Conservation (phyloP, 2,797 vertebrate genomes). For the Picus viridis region DNA sequence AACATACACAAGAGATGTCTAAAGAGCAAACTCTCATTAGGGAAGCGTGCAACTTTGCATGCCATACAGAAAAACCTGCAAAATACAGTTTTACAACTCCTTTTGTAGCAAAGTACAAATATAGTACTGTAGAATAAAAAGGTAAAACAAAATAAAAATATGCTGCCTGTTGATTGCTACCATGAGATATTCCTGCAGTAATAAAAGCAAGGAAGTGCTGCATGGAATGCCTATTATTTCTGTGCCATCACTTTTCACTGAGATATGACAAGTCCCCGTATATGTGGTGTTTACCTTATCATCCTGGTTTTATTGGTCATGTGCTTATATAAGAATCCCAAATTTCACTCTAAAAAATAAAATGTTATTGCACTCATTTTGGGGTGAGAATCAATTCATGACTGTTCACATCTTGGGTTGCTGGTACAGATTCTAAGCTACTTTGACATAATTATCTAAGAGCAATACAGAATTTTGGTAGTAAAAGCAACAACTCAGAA, state of each 20-base stretch:
- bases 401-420: not conserved
- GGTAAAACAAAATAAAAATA: not conserved
- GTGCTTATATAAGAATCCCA: not conserved
- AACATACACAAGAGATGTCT: not conserved
- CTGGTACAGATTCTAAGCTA: not conserved
- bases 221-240: not conserved
- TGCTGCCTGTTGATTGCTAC: not conserved
- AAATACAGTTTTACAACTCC: not conserved
- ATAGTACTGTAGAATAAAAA: not conserved
- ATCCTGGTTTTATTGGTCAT: not conserved
- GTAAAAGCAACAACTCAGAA: not conserved
- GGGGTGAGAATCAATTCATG: not conserved
- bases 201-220: not conserved
- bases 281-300: not conserved
- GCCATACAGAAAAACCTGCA: not conserved
- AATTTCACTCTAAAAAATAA: not conserved
- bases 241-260: not conserved
- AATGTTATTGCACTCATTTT: not conserved
- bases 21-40: slow-evolving; percentile 8
- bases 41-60: not conserved
- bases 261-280: not conserved
- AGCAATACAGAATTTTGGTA: not conserved
- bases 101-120: not conserved
- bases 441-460: not conserved
- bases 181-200: not conserved